Conservation (phyloP, 2,797 vertebrate genomes). For the Sarcoramphus papa region DNA sequence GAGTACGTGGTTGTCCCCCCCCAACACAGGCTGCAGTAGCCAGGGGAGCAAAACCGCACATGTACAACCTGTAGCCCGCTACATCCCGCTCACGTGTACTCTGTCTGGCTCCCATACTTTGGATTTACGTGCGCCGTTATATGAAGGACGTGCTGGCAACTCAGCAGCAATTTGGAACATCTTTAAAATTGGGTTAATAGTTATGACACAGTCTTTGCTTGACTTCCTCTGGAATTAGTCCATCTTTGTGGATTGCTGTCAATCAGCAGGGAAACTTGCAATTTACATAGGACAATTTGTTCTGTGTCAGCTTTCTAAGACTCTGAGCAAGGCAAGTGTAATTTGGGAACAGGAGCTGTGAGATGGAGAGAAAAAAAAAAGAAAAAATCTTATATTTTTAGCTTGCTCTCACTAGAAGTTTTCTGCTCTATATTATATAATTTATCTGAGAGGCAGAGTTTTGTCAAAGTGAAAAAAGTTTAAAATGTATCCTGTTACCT, state of each 20-base stretch:
- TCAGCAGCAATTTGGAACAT: not conserved
- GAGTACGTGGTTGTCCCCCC: not conserved
- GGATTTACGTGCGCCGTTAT: rapidly evolving
- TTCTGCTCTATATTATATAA: conserved; percentile 43
- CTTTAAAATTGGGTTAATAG: conserved; percentile 27
- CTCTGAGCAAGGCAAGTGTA: conserved; percentile 50
- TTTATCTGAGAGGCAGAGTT: conserved; percentile 34
- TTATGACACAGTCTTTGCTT: conserved; percentile 2
- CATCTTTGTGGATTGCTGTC: conserved; percentile 55
- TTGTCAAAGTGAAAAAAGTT: not conserved
- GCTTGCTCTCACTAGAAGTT: conserved; percentile 40
- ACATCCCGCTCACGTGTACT: not conserved
- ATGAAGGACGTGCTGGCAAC: not conserved
- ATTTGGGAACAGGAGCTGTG: conserved; percentile 57
- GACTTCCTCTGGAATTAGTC: conserved; percentile 58
- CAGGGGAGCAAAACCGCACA: not conserved
- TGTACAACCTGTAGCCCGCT: not conserved
- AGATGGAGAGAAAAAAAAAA: conserved; percentile 28
- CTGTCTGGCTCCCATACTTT: not conserved
- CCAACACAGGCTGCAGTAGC: not conserved
- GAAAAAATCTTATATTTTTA: conserved; percentile 30
- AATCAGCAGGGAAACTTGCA: conserved; percentile 44
- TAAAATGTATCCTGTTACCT: not conserved
- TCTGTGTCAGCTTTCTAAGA: conserved; percentile 59
- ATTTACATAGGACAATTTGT: conserved; percentile 65